Evolutionary conservation across 2,797 vertebrate genomes (phyloP), one percentile per base, ranked within the genome.

Genomic region (Sciurus vulgaris): DNA sequence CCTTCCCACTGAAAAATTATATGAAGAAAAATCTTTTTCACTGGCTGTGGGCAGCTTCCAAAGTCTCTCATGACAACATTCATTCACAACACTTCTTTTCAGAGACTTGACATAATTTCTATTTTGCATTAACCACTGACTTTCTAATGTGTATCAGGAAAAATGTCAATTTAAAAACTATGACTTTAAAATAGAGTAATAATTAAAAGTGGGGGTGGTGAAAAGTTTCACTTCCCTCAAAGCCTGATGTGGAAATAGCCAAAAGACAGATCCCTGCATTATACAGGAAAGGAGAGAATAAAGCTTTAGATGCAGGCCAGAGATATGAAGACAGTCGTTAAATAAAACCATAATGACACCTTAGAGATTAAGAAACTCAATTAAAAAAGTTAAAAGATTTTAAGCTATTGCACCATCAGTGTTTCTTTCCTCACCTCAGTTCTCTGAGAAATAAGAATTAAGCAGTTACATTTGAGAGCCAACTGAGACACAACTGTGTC

Each of bases 171-270:
- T 94, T n/a, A 61, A 90, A n/a, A 83, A 85, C 38, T 67, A 72
- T 59, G 24, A 67, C 77, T 33, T 73, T 74, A 94, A 89, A 94
- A 76, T 4, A 91, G 10, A 76, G 73, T 44, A 63, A 47, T 61
- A 92, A 89, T 2, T 24, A 67, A 87, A 96, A 0, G 11, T 24
- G n/a, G 41, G n/a, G 22, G 14, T 63, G 22, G 30, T 3, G 4
- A 83, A 83, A 88, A 95, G 69, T 82, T 81, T 61, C 7, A 89
- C 56, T 51, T 86, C 35, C 30, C n/a, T 78, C 76, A 91, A 94
- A 88, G 63, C 49, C 41, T 59, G 47, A 92, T 13, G 72, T 49
- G 35, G 26, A 81, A 93, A 96, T 24, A 77, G 69, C 51, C 22
- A 86, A 91, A 87, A n/a, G 20, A 94, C 11, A 89, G 22, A 67